Evolutionary conservation across 2,113 vertebrate species (phyloP).

Genomic region (Sminthopsis crassicaudata): DNA sequence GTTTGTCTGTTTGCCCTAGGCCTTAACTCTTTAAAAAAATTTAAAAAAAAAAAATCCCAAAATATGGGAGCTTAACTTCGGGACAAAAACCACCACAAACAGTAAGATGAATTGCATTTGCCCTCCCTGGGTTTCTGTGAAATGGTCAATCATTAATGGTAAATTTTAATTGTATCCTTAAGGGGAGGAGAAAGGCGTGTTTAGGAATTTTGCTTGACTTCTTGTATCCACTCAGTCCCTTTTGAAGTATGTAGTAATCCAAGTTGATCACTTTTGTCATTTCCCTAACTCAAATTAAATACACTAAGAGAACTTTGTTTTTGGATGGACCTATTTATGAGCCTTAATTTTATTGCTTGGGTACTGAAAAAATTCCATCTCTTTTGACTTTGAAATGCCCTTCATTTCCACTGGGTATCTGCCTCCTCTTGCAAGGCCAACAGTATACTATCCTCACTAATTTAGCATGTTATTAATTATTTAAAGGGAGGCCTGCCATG

Average conservation of each 20-base stretch:
- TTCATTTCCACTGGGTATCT: conserved; percentile 79
- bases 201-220: neutral
- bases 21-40: neutral
- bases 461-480: conserved; percentile 79
- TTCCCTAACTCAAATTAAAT: conserved; percentile 56
- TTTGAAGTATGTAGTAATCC: neutral
- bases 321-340: conserved; percentile 57
- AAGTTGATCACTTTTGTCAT: conserved; percentile 20
- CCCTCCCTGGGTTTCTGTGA: neutral
- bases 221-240: neutral
- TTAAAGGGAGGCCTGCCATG: conserved; percentile 73
- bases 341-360: conserved; percentile 78
- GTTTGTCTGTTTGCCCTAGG: neutral
- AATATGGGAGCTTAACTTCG: neutral
- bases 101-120: neutral
- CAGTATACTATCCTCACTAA: conserved; percentile 68
- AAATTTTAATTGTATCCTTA: neutral
- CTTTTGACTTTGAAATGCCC: conserved; percentile 77
- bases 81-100: neutral
- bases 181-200: neutral
- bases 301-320: conserved; percentile 46
- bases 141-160: neutral
- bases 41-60: neutral
- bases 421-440: conserved; percentile 75
- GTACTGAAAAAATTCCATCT: conserved; percentile 70